Evolutionary conservation across 1,140 invertebrate species (phyloP), one percentile per base, ranked within the genome.

Genomic region (Neodiprion fabricii): DNA sequence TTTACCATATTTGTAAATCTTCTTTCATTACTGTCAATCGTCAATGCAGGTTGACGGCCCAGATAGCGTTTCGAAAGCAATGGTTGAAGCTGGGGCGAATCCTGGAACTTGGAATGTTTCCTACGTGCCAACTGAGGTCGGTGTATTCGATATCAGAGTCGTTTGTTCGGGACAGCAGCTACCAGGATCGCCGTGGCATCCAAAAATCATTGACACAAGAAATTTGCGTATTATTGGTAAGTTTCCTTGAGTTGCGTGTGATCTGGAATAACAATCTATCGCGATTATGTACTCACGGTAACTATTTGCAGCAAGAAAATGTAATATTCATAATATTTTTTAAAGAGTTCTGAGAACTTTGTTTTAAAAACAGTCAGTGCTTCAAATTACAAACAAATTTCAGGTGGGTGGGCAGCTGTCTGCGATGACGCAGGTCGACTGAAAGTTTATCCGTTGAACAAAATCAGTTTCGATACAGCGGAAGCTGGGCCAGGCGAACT

Each of bases 371-470:
- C 2, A 5, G 28, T 40, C 28, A 40, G 28, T 5, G 5, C 28
- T 40, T 79, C 81, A 82, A 72, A 75, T 76, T 47, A 78, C 78
- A 17, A 91, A 92, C 2, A 83, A 89, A 11, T 87, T 91, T 1
- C 91, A 78, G 95, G 96, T 48, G 96, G 97, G 0, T 98, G 96
- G 96, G 92, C 95, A 14, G 90, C 91, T 80, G 85, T 92, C 71
- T 89, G 95, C 72, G 94, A 96, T 83, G 90, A 93, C 23, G 90
- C 95, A 50, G 94, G 93, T 17, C 89, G 93, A 3, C 89, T 98
- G 2, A 92, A 94, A 76, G 90, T 98, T 9, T 79, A 86, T 23
- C 78, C 86, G 1, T 93, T 93, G 0, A 92, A 91, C 11, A 94
- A 95, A 80, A 91, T 95, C 7, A 91, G 93, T 11, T 92, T 95